These are phyloP conservation scores for Dysmachus trigonus DNA, from an alignment of 2,888 invertebrate genomes.

Conservation along the genomic window DNA sequence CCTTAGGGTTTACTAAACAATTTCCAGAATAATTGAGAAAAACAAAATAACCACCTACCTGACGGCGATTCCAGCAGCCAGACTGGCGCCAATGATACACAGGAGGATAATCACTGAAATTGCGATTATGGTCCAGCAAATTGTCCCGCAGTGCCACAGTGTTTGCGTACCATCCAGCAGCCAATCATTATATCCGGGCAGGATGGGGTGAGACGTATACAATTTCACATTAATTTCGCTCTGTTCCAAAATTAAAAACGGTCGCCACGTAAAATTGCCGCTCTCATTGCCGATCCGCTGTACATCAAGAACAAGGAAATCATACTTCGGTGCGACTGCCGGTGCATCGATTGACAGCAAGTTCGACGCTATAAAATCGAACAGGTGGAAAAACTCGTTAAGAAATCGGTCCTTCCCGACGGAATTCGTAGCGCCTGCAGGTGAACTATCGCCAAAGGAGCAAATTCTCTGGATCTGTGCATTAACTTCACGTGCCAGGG, in stretches of 20 bases:
- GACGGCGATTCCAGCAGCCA: constrained; percentile 61
- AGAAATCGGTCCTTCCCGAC: constrained; percentile 29
- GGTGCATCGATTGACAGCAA: background rate
- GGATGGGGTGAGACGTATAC: constrained; percentile 62
- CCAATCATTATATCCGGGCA: constrained; percentile 64
- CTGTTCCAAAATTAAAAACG: constrained; percentile 62
- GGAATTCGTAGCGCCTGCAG: background rate
- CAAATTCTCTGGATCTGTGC: background rate
- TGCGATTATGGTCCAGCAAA: constrained; percentile 62
- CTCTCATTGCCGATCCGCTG: constrained; percentile 18
- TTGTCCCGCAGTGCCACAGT: constrained; percentile 60
- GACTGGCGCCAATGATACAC: constrained; percentile 59
- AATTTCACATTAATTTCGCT: constrained; percentile 56
- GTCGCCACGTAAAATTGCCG: constrained; percentile 59
- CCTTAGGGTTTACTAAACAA: background rate
- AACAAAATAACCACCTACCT: constrained; percentile 56
- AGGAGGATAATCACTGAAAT: constrained; percentile 59
- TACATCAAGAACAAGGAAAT: constrained; percentile 63
- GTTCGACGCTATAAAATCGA: constrained; percentile 58
- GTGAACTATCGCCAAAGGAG: background rate
- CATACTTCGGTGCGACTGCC: constrained; percentile 56
- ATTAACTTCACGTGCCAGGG: background rate
- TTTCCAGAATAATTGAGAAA: background rate
- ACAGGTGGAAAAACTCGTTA: constrained; percentile 62
- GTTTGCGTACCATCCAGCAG: constrained; percentile 58